Base-by-base conservation (phyloP, 2,888 invertebrate genomes). In the Aleiodes testaceus region DNA sequence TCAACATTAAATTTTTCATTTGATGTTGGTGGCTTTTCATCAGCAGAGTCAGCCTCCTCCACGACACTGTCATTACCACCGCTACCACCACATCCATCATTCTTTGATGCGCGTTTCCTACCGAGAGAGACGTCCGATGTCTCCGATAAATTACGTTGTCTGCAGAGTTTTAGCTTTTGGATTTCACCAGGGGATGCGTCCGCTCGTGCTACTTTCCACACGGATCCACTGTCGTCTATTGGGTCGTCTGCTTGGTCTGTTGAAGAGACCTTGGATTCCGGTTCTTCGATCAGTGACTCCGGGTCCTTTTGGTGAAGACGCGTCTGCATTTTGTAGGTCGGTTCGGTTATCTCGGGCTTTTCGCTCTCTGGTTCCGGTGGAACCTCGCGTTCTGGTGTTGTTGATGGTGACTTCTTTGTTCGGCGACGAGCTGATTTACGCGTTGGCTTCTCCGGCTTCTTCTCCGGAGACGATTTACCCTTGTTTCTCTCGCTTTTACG, bases 401-500 rank as follows among this genome's bases (percentile, higher is more conserved):
- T 88, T 2, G 91, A 90, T 22, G 89, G 87, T 14, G 91, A 90
- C 73, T 89, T 90, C 84, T 89, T 91, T 78, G 88, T 90, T 80
- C 89, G 90, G 81, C 89, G 89, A 74, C 81, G 86, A 53, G 89
- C 89, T 80, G 89, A 89, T 74, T 89, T 89, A 66, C 89, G 89
- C 78, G 89, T 91, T 64, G 86, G 85, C 79, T 90, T 91, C 72
- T 91, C 91, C 45, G 88, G 79, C 77, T 91, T 90, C 82, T 91
- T 91, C 75, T 93, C 93, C 50, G 92, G 92, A 59, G 93, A 91
- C 81, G 90, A 86, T 84, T 92, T 92, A 6, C 91, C 87, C 85
- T 93, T 92, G 84, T 92, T 92, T 82, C 90, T 90, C 85, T 90
- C 92, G 88, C 91, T 94, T 88, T 93, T 93, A 79, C 94, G 93